Evolutionary conservation across 2,113 vertebrate species (phyloP), one percentile per base, ranked within the genome.

Genomic region (Accipiter cooperii): DNA sequence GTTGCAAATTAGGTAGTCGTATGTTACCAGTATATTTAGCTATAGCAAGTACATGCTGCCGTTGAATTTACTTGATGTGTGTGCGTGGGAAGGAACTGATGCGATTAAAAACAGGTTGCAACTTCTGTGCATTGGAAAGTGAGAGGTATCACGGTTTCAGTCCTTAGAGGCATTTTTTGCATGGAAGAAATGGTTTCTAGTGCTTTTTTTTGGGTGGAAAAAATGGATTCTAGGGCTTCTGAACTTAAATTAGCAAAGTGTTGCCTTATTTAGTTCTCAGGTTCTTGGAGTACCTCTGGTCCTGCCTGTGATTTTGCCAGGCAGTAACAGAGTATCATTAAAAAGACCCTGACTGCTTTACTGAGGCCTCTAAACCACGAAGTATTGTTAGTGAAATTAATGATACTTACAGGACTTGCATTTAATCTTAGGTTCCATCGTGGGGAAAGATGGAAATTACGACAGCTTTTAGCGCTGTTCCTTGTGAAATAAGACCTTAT

Each of bases 21-120:
- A 44, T 90, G 44, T 69, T 66, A n/a, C 31, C 49, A 2, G 86
- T 93, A 94, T 92, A 91, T 96, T 96, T 96, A 92, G 97, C 91
- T 84, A 14, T 49, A 92, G 76, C 90, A 63, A 90, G 93, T 90
- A 92, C 89, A 65, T 24, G 51, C 65, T 95, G 94, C 81, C 82
- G 49, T 76, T 46, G 64, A 64, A 89, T 84, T 93, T 69, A 69
- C 93, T 92, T 95, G 87, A 33, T 77, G 58, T 24, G 60, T 75
- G 79, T 42, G 89, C 25, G 96, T 94, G 91, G 94, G 96, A 94
- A 89, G 91, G 78, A 95, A 20, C 77, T 9, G 13, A 71, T 89
- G 89, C 6, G 28, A 78, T 82, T 58, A 58, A n/a, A 95, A 94
- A 64, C 52, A 42, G 61, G 20, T 89, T 84, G 40, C 65, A 57